A percentile compares a stretch with the other conserved stretches of the same genome.
These are phyloP conservation scores for Danaus plexippus DNA, from an alignment of 1,140 invertebrate genomes.

Conservation along the genomic window DNA sequence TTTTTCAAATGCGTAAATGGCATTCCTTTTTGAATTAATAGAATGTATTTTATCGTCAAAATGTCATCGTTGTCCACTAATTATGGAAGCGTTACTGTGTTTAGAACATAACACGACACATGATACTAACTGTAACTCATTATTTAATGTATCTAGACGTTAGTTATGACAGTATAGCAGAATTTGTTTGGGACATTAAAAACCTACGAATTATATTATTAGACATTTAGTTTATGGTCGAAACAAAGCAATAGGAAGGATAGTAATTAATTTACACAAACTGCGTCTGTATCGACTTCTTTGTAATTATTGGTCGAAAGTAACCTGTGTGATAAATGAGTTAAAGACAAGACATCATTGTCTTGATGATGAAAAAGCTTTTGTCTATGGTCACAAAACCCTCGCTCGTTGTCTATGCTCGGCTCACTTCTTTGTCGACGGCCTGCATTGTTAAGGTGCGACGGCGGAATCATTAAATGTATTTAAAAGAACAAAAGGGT, in stretches of 20 bases:
- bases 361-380: slow-evolving; percentile 59
- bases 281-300: slow-evolving; percentile 32
- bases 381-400: slow-evolving; percentile 64
- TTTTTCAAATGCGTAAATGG: slow-evolving; percentile 34
- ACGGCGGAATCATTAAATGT: slow-evolving; percentile 54
- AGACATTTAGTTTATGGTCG: slow-evolving; percentile 24
- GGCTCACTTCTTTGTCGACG: slow-evolving; percentile 54
- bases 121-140: slow-evolving; percentile 33
- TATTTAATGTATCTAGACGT: slow-evolving; percentile 28
- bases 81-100: slow-evolving; percentile 30
- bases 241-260: slow-evolving; percentile 34
- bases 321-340: slow-evolving; percentile 69
- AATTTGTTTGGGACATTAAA: slow-evolving; percentile 21
- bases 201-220: slow-evolving; percentile 19
- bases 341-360: slow-evolving; percentile 55
- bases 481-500: slow-evolving; percentile 18
- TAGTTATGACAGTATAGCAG: slow-evolving; percentile 25
- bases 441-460: slow-evolving; percentile 43
- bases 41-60: slow-evolving; percentile 39
- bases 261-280: slow-evolving; percentile 45
- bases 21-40: slow-evolving; percentile 52
- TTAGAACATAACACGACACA: slow-evolving; percentile 26
- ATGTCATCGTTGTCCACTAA: slow-evolving; percentile 41
- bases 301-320: slow-evolving; percentile 67
- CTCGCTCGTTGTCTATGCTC: slow-evolving; percentile 54